Percentiles rank a stretch among this genome's conserved stretches.
Conservation (phyloP, 2,888 invertebrate species). For the Byasa hedistus region DNA sequence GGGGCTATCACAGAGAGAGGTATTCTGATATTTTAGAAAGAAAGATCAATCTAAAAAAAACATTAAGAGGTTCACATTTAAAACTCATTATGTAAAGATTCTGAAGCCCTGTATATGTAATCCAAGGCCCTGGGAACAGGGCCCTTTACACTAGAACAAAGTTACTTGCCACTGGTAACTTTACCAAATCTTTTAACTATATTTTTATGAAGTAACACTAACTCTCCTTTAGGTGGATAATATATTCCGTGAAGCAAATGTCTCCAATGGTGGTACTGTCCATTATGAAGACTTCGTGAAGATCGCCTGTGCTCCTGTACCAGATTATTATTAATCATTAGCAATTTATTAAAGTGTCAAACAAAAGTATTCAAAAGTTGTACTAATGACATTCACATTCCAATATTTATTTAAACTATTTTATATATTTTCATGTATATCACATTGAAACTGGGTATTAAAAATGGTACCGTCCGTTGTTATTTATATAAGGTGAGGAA, state of each 20-base stretch:
- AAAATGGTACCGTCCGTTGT: not conserved
- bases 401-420: not conserved
- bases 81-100: too few species aligned
- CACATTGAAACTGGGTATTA: not conserved
- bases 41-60: too few species aligned
- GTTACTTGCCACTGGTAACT: too few species aligned
- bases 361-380: not conserved
- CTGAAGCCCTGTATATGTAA: too few species aligned
- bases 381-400: not conserved
- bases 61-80: too few species aligned
- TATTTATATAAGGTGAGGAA: not conserved
- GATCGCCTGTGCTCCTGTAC: constrained; percentile 94
- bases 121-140: too few species aligned
- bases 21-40: constrained; percentile 35
- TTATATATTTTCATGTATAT: not conserved
- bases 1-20: constrained; percentile 86
- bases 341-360: not conserved
- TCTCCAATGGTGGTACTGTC: constrained; percentile 87
- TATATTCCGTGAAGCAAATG: constrained; percentile 94
- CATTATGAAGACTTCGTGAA: constrained; percentile 96
- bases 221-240: constrained; percentile 84
- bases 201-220: not conserved
- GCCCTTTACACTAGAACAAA: too few species aligned
- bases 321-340: constrained; percentile 88
- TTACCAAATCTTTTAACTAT: too few species aligned